A percentile compares a stretch with the other conserved stretches of the same genome.
Evolutionary conservation across 2,888 invertebrate genomes (phyloP).

Genomic region (Athalia circularis): DNA sequence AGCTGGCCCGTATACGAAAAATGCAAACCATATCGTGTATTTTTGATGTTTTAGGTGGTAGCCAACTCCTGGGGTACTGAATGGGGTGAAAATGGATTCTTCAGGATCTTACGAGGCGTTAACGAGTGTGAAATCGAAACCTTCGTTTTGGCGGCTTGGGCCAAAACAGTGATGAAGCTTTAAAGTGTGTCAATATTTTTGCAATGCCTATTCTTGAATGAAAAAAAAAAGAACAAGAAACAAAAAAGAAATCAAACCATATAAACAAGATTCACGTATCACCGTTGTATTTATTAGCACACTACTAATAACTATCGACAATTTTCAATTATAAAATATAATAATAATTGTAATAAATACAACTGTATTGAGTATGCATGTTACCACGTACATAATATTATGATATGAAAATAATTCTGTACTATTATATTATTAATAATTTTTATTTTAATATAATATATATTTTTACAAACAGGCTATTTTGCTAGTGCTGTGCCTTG

Average conservation of each 20-base stretch:
- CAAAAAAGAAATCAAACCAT: neutral
- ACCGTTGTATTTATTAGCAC: constrained; percentile 40
- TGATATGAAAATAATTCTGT: neutral
- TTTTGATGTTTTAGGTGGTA: constrained; percentile 81
- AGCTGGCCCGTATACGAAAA: constrained; percentile 10
- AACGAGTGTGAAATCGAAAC: constrained; percentile 95
- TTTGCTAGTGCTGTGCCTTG: neutral
- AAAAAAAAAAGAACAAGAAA: neutral
- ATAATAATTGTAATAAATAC: neutral
- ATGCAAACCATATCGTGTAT: constrained; percentile 5
- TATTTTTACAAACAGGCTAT: constrained; percentile 8
- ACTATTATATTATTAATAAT: neutral
- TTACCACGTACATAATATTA: neutral
- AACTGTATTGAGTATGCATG: neutral
- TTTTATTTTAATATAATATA: neutral
- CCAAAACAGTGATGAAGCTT: constrained; percentile 74
- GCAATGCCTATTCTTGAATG: neutral
- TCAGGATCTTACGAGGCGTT: constrained; percentile 88
- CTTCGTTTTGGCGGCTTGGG: constrained; percentile 90
- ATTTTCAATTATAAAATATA: constrained; percentile 23
- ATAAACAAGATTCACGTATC: constrained; percentile 32
- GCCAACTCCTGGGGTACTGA: constrained; percentile 95
- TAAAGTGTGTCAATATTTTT: constrained; percentile 1
- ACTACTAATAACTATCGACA: constrained; percentile 30
- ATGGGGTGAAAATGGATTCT: constrained; percentile 96